These are phyloP conservation scores for Pterois miles DNA, from an alignment of 2,797 vertebrate genomes.

Conservation along the genomic window DNA sequence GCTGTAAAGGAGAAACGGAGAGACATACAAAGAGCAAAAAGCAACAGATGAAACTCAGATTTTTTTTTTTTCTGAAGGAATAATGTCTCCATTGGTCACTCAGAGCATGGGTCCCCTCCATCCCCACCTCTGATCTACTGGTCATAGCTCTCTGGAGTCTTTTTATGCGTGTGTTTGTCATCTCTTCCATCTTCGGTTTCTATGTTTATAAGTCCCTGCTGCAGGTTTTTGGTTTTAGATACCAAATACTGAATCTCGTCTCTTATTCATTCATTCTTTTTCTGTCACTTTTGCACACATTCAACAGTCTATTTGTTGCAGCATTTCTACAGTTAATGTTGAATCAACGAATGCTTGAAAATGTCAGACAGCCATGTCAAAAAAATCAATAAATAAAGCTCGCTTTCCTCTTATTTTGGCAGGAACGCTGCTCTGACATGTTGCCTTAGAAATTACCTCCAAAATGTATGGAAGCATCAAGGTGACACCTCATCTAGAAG, in stretches of 20 bases:
- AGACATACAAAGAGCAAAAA: neutral
- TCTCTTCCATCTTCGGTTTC: neutral
- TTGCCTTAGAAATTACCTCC: neutral
- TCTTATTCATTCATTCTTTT: neutral
- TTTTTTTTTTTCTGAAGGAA: too few species aligned
- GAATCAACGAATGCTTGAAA: constrained; percentile 7
- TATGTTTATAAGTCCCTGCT: neutral
- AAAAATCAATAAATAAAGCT: neutral
- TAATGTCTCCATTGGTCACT: neutral
- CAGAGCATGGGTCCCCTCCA: constrained; percentile 1
- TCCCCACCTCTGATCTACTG: constrained; percentile 5
- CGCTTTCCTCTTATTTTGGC: neutral
- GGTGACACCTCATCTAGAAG: constrained; percentile 22
- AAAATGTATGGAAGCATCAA: neutral
- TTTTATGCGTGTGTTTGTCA: neutral
- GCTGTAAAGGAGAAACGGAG: neutral
- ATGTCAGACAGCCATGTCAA: neutral
- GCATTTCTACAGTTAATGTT: neutral
- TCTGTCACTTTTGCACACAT: neutral
- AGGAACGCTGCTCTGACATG: neutral
- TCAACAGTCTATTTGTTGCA: neutral
- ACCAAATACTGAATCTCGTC: neutral
- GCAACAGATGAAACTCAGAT: neutral
- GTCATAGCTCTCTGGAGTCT: constrained; percentile 9
- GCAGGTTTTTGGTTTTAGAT: neutral